These are phyloP conservation scores for Atta cephalotes DNA, from an alignment of 1,140 invertebrate species.

Conservation along the genomic window DNA sequence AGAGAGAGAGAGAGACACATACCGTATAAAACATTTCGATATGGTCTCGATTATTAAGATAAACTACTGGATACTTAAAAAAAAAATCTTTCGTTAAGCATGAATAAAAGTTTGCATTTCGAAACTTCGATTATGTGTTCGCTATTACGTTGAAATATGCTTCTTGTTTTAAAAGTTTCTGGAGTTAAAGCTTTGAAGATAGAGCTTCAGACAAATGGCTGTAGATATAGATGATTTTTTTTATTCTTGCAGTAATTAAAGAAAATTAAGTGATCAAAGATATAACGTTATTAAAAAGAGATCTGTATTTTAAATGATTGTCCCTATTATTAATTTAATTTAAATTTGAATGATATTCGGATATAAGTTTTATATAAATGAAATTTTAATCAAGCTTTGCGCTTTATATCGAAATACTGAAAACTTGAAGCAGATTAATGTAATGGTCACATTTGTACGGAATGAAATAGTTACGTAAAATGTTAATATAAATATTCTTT, in stretches of 20 bases:
- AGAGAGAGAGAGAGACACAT: too few relatives aligned
- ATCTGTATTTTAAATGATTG: neutral
- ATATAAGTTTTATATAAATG: neutral
- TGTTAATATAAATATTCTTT: neutral
- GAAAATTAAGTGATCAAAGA: neutral
- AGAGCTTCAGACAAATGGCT: neutral
- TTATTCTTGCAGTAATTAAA: neutral
- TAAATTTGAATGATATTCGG: neutral
- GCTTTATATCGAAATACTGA: neutral
- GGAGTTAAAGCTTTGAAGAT: neutral
- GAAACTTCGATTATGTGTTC: constrained; percentile 28
- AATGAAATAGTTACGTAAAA: neutral
- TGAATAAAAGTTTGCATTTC: constrained; percentile 28
- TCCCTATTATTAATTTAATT: neutral
- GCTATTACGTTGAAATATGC: constrained; percentile 14
- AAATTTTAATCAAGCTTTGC: neutral
- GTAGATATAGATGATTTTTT: constrained; percentile 6
- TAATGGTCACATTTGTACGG: neutral
- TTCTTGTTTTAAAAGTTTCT: constrained; percentile 20
- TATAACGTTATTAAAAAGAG: neutral
- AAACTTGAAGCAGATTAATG: neutral
- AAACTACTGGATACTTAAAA: neutral
- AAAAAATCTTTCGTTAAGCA: constrained; percentile 6
- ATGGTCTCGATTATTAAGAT: neutral
- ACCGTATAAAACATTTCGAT: too few relatives aligned